A percentile compares a stretch with the other conserved stretches of the same genome.
Conservation (phyloP, 23 tunicate species). For the Halocynthia aurantium region DNA sequence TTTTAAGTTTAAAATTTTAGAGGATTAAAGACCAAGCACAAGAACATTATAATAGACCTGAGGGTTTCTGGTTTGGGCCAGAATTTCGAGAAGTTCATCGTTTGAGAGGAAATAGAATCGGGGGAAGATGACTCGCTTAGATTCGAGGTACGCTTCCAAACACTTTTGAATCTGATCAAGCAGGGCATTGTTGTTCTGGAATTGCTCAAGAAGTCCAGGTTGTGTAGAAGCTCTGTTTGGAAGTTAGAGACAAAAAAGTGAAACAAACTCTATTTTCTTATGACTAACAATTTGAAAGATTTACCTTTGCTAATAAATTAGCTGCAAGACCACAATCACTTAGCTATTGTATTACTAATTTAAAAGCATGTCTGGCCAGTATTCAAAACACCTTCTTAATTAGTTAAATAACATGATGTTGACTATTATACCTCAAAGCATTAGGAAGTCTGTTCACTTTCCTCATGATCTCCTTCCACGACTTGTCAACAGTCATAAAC, state of each 20-base stretch:
- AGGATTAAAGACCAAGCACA: not conserved
- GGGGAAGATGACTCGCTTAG: conserved; percentile 95
- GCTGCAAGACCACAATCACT: no score
- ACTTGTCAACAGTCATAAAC: conserved; percentile 98
- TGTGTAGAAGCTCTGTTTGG: conserved; percentile 74
- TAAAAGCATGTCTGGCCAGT: no score
- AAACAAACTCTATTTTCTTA: not conserved
- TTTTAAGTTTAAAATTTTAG: not conserved
- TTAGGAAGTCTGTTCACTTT: conserved; percentile 98
- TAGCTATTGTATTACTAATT: no score
- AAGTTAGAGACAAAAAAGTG: not conserved
- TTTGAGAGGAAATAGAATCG: conserved; percentile 97
- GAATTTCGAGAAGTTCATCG: conserved; percentile 93
- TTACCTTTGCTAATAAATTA: no score
- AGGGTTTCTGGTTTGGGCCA: conserved; percentile 97
- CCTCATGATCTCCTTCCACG: conserved; percentile 99
- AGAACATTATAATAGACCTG: conserved; percentile 32
- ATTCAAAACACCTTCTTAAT: no score
- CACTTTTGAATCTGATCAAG: conserved; percentile 98
- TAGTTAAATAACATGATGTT: no score
- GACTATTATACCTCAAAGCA: conserved; percentile 58
- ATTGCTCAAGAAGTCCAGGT: conserved; percentile 91
- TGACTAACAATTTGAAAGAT: no score
- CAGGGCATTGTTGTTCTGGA: conserved; percentile 89
- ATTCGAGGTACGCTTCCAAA: conserved; percentile 95